Percentiles rank a stretch among this genome's conserved stretches.
Evolutionary conservation across 1,140 invertebrate species (phyloP).

Genomic region (Rhynchophorus ferrugineus): DNA sequence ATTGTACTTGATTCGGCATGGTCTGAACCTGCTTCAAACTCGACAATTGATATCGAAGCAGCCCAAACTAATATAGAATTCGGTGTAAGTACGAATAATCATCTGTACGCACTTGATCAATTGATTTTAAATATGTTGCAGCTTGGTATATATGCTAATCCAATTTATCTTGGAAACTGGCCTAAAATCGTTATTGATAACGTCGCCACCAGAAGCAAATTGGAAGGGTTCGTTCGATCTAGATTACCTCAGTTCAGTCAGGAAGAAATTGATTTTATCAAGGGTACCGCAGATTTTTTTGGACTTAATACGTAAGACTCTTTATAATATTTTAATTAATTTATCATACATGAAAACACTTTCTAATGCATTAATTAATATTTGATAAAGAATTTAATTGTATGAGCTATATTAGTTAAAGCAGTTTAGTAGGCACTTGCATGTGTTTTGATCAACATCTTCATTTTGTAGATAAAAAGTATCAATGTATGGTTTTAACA

Average conservation of each 20-base stretch:
- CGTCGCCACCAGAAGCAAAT: conserved; percentile 40
- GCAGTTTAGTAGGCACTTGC: too few relatives aligned
- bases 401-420: too few relatives aligned
- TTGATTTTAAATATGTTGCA: conserved; percentile 29
- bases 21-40: conserved; percentile 16
- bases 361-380: too few relatives aligned
- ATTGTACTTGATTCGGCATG: conserved; percentile 23
- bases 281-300: conserved; percentile 32
- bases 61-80: conserved; percentile 44
- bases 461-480: too few relatives aligned
- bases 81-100: too few relatives aligned
- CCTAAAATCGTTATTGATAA: conserved; percentile 43
- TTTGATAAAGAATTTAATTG: too few relatives aligned
- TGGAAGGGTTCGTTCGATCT: conserved; percentile 40
- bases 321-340: background rate
- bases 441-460: too few relatives aligned
- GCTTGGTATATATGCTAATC: conserved; percentile 44
- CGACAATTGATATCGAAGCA: conserved; percentile 10
- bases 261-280: conserved; percentile 39
- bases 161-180: conserved; percentile 49
- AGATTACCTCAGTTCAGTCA: conserved; percentile 44
- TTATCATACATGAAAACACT: background rate
- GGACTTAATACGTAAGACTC: conserved; percentile 21
- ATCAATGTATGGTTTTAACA: too few relatives aligned
- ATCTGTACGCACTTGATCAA: too few relatives aligned